A percentile compares a stretch with the other conserved stretches of the same genome.
phyloP scores from a whole-genome alignment of 2,797 vertebrate species.

The Leptatherina wallacei region DNA sequence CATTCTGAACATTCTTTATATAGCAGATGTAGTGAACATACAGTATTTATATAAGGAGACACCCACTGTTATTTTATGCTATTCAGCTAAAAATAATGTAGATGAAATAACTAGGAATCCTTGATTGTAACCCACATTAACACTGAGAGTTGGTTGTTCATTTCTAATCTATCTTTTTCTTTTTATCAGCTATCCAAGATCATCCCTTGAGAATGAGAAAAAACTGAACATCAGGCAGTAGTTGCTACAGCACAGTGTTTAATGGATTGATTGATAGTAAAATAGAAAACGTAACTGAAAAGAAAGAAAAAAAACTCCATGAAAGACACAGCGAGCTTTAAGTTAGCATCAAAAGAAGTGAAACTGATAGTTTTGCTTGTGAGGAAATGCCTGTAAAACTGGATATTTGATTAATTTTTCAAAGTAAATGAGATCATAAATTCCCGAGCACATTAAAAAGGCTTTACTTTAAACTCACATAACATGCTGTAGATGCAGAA shows the following conservation, averaged over 20 bases:
- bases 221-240: not conserved
- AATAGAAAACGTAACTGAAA: not conserved
- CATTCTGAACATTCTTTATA: conserved; percentile 73
- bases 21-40: conserved; percentile 47
- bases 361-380: conserved; percentile 5
- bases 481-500: conserved; percentile 11
- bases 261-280: not conserved
- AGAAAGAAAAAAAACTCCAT: not conserved
- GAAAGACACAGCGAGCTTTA: not conserved
- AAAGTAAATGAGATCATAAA: conserved; percentile 21
- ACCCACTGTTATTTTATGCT: conserved; percentile 32
- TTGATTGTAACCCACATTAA: not conserved
- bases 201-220: not conserved
- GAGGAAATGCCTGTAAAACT: conserved; percentile 21
- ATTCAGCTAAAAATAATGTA: conserved; percentile 4
- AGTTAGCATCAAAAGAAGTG: not conserved
- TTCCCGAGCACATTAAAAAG: conserved; percentile 25
- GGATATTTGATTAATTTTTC: conserved; percentile 26
- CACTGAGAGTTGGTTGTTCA: not conserved
- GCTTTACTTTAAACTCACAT: conserved; percentile 30
- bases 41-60: conserved; percentile 56
- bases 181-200: not conserved
- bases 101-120: conserved; percentile 20
- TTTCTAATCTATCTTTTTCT: not conserved
- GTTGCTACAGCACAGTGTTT: not conserved